Percentiles rank a stretch among this genome's conserved stretches.
Evolutionary conservation across 2,888 invertebrate genomes (phyloP).

Genomic region (Melinaea menophilus): DNA sequence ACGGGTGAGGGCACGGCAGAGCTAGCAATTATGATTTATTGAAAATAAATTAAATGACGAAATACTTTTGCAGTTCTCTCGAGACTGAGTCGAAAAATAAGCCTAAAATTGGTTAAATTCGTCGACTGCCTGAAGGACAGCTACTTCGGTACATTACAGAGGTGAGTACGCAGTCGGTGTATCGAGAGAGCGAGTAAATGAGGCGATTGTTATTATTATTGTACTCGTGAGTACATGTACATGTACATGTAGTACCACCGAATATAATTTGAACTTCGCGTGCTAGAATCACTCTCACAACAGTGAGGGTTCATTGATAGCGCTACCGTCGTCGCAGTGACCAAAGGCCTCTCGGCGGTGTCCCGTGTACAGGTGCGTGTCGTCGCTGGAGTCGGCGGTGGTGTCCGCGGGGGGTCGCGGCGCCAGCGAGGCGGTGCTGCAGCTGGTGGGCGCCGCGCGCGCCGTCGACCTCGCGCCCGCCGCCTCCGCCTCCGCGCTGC

Average conservation of each 20-base stretch:
- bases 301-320: too few relatives aligned
- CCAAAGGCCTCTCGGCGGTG: background rate
- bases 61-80: slow-evolving; percentile 78
- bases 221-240: too few relatives aligned
- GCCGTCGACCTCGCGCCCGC: slow-evolving; percentile 80
- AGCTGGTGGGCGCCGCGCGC: slow-evolving; percentile 84
- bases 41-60: background rate
- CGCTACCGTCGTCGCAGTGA: background rate
- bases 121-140: slow-evolving; percentile 89
- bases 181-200: too few relatives aligned
- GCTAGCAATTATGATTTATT: too few relatives aligned
- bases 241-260: too few relatives aligned
- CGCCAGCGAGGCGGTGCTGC: slow-evolving; percentile 82
- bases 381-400: slow-evolving; percentile 59
- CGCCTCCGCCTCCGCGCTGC: slow-evolving; percentile 58
- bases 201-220: too few relatives aligned
- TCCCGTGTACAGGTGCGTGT: slow-evolving; percentile 52
- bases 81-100: slow-evolving; percentile 86
- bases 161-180: slow-evolving; percentile 59
- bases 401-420: slow-evolving; percentile 55
- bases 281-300: too few relatives aligned
- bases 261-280: too few relatives aligned
- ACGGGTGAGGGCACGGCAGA: slow-evolving; percentile 52
- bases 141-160: slow-evolving; percentile 89
- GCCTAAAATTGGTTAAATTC: slow-evolving; percentile 86